Evolutionary conservation across 2,888 invertebrate genomes (phyloP).

Genomic region (Dryadula phaetusa): DNA sequence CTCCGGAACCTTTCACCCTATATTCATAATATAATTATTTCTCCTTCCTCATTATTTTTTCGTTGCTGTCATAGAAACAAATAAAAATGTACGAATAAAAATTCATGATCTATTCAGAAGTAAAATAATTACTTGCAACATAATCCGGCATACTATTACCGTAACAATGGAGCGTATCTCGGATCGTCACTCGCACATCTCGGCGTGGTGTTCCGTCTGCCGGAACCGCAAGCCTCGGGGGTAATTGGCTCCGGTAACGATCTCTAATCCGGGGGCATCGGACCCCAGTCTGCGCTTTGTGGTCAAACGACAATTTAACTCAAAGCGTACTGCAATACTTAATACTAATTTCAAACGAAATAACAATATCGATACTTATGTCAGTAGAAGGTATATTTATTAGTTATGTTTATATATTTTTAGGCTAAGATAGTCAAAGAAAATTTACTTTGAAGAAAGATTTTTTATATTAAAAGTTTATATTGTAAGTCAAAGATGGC

Average conservation of each 20-base stretch:
- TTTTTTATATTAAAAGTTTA: too few species aligned
- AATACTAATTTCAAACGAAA: constrained; percentile 12
- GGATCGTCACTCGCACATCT: constrained; percentile 19
- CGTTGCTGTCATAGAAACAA: not conserved
- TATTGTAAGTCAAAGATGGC: constrained; percentile 6
- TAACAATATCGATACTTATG: not conserved
- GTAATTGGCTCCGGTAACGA: constrained; percentile 48
- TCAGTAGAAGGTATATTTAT: not conserved
- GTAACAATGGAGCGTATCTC: constrained; percentile 31
- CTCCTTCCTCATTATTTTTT: not conserved
- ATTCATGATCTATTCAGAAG: not conserved
- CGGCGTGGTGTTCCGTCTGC: constrained; percentile 38
- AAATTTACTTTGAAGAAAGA: too few species aligned
- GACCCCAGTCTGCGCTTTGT: constrained; percentile 54
- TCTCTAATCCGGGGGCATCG: constrained; percentile 46
- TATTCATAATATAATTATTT: constrained; percentile 19
- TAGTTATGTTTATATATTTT: not conserved
- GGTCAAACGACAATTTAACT: constrained; percentile 51
- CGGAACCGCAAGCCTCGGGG: constrained; percentile 43
- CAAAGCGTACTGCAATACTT: constrained; percentile 39
- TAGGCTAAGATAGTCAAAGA: too few species aligned
- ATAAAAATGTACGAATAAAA: not conserved
- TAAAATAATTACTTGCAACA: not conserved
- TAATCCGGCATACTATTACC: constrained; percentile 3
- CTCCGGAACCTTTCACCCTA: constrained; percentile 33